phyloP scores from a whole-genome alignment of 2,113 vertebrate species.

The Ginglymostoma cirratum region DNA sequence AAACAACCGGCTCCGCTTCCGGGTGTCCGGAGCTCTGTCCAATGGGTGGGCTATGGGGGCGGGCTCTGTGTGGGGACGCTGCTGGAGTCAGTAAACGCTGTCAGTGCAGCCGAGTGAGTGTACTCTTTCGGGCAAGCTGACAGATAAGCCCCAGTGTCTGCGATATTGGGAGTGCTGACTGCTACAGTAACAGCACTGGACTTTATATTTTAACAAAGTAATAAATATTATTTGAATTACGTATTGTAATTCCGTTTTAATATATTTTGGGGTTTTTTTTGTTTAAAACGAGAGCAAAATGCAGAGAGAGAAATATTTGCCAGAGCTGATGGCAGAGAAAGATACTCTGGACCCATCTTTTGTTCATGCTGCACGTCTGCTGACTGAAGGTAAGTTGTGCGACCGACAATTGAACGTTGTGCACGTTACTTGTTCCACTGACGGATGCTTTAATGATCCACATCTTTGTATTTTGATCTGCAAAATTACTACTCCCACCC shows the following conservation, averaged over 20 bases:
- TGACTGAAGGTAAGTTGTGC: slow-evolving; percentile 76
- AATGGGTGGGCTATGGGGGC: background rate
- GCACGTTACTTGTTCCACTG: background rate
- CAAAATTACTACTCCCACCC: background rate
- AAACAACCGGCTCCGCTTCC: background rate
- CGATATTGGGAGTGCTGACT: background rate
- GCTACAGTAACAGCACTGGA: background rate
- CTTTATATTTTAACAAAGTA: background rate
- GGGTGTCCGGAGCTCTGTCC: background rate
- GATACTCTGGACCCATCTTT: slow-evolving; percentile 81
- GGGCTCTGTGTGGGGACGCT: background rate
- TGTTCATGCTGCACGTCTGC: slow-evolving; percentile 81
- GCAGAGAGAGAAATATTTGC: slow-evolving; percentile 85
- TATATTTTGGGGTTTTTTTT: too few relatives aligned
- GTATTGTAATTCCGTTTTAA: background rate
- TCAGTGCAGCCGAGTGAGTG: background rate
- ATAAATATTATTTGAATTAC: background rate
- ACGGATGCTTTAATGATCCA: background rate
- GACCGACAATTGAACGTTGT: background rate
- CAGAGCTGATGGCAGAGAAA: slow-evolving; percentile 87
- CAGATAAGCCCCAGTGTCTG: background rate
- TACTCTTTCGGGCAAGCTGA: background rate
- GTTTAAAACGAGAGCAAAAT: slow-evolving; percentile 50
- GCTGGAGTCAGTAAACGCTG: background rate
- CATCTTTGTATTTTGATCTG: background rate